These are phyloP conservation scores for Sweltsa coloradensis DNA, from an alignment of 1,140 invertebrate genomes.

Conservation along the genomic window DNA sequence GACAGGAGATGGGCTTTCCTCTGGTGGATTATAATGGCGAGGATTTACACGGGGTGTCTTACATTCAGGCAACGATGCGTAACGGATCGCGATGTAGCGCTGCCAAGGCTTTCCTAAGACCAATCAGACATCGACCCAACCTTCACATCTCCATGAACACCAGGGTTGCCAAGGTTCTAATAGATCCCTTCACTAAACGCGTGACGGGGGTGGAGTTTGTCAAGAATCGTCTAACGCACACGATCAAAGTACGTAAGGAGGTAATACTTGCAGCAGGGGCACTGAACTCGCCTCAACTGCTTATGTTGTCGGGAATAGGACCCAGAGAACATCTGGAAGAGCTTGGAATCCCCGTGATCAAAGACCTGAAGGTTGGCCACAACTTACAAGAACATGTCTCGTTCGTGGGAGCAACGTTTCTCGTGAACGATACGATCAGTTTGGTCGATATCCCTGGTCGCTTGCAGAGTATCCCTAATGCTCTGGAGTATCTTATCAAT, in stretches of 20 bases:
- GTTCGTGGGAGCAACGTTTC: slow-evolving; percentile 41
- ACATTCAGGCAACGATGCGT: slow-evolving; percentile 16
- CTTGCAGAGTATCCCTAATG: slow-evolving; percentile 62
- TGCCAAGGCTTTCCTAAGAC: slow-evolving; percentile 31
- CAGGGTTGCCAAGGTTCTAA: slow-evolving; percentile 26
- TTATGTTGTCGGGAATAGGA: slow-evolving; percentile 74
- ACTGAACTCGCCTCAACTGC: slow-evolving; percentile 64
- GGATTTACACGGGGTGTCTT: slow-evolving; percentile 33
- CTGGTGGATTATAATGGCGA: slow-evolving; percentile 43
- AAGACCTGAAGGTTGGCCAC: slow-evolving; percentile 43
- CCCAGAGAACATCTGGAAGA: slow-evolving; percentile 62
- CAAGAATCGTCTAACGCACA: slow-evolving; percentile 39
- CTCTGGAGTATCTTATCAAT: slow-evolving; percentile 67
- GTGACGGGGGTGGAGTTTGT: slow-evolving; percentile 39
- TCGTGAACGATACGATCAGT: slow-evolving; percentile 65
- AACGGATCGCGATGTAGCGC: slow-evolving; percentile 35
- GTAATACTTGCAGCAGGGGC: slow-evolving; percentile 37
- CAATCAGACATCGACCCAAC: slow-evolving; percentile 30
- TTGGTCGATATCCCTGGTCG: slow-evolving; percentile 62
- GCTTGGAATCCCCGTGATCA: slow-evolving; percentile 58
- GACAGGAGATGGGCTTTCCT: slow-evolving; percentile 36
- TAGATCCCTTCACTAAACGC: slow-evolving; percentile 31
- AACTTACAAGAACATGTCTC: slow-evolving; percentile 64
- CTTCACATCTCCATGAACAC: slow-evolving; percentile 25
- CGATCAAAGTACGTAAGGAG: slow-evolving; percentile 55